Conservation (phyloP, 2,113 vertebrate species). For the Pantherophis guttatus region DNA sequence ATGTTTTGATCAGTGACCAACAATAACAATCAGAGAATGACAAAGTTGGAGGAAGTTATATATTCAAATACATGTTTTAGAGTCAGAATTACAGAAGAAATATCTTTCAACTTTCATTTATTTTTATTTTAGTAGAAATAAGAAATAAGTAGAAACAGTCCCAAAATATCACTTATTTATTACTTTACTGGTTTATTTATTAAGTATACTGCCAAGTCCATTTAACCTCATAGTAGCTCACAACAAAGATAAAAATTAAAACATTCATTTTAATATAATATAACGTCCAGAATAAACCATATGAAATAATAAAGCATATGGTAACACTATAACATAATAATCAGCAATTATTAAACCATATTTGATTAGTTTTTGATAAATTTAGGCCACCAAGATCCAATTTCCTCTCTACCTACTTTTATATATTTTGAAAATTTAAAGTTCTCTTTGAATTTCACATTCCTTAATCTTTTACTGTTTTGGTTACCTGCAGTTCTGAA, state of each 20-base stretch:
- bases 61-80: neutral
- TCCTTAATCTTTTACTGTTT: slow-evolving; percentile 13
- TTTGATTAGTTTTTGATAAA: slow-evolving; percentile 56
- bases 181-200: neutral
- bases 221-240: neutral
- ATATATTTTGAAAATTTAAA: slow-evolving; percentile 25
- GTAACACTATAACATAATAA: neutral
- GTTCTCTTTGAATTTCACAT: slow-evolving; percentile 18
- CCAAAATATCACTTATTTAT: slow-evolving; percentile 58
- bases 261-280: neutral
- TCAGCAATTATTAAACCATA: neutral
- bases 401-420: slow-evolving; percentile 43
- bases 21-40: neutral
- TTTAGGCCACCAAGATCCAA: slow-evolving; percentile 32
- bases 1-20: neutral
- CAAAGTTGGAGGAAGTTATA: neutral
- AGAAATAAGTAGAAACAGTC: slow-evolving; percentile 35
- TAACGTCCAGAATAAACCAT: neutral
- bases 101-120: slow-evolving; percentile 66
- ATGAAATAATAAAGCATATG: neutral
- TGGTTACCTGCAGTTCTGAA: slow-evolving; percentile 43
- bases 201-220: neutral
- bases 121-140: slow-evolving; percentile 45
- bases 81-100: neutral
- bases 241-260: neutral